These are phyloP conservation scores for Orthosia cruda DNA, from an alignment of 2,888 invertebrate genomes.

Conservation along the genomic window DNA sequence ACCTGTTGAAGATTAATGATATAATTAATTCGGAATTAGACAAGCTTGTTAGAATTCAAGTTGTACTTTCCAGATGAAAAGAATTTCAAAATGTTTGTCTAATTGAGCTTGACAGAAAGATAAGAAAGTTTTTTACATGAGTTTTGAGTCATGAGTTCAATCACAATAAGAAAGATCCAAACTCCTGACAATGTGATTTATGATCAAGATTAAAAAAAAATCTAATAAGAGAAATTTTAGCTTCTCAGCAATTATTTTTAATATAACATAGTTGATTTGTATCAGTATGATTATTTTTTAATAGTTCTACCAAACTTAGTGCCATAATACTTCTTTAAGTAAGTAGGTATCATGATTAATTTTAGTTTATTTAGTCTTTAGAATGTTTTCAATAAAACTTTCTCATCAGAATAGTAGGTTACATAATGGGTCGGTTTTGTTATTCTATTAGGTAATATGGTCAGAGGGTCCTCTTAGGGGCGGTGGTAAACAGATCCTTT, in stretches of 20 bases:
- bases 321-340: too few species aligned
- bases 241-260: not conserved
- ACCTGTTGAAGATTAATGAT: conserved; percentile 74
- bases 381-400: not conserved
- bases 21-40: not conserved
- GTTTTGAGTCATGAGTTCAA: not conserved
- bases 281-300: too few species aligned
- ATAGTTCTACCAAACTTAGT: too few species aligned
- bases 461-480: too few species aligned
- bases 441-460: too few species aligned
- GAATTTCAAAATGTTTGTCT: not conserved
- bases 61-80: not conserved
- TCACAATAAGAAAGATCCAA: not conserved
- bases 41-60: not conserved
- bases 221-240: not conserved
- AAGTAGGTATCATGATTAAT: too few species aligned
- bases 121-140: too few species aligned
- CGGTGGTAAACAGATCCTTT: not conserved
- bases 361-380: too few species aligned
- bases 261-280: not conserved
- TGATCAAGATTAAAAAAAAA: not conserved
- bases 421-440: conserved; percentile 1
- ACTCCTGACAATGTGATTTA: too few species aligned
- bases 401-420: not conserved
- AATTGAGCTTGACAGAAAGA: not conserved